A percentile compares a stretch with the other conserved stretches of the same genome.
These are phyloP conservation scores for Vesta saturnalis DNA, from an alignment of 2,888 invertebrate genomes.

Conservation along the genomic window DNA sequence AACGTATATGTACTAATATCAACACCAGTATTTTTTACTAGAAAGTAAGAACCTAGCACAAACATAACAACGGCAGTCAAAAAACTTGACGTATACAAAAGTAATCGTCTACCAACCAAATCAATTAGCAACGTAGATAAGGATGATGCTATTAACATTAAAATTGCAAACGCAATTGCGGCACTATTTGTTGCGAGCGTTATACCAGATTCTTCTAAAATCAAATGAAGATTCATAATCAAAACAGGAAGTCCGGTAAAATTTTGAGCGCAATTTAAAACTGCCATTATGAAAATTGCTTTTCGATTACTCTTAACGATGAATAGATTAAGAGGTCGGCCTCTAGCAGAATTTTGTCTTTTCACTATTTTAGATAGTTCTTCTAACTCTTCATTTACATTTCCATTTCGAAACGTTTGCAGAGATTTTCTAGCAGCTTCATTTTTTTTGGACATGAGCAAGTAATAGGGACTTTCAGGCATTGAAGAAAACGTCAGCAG, in stretches of 20 bases:
- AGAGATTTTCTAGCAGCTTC: constrained; percentile 65
- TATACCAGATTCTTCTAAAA: constrained; percentile 55
- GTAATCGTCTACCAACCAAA: constrained; percentile 55
- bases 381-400: constrained; percentile 11
- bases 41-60: constrained; percentile 55
- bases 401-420: constrained; percentile 66
- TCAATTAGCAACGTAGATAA: constrained; percentile 54
- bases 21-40: constrained; percentile 49
- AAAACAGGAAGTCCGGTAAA: constrained; percentile 59
- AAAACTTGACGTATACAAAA: constrained; percentile 54
- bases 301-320: constrained; percentile 56
- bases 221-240: constrained; percentile 59
- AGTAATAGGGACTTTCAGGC: constrained; percentile 70
- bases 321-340: constrained; percentile 52
- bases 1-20: constrained; percentile 53
- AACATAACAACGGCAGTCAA: constrained; percentile 54
- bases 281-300: constrained; percentile 57
- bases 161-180: constrained; percentile 56
- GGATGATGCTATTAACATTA: constrained; percentile 55
- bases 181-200: constrained; percentile 53
- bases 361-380: background rate
- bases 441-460: constrained; percentile 56
- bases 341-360: constrained; percentile 4
- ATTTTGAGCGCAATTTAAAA: constrained; percentile 58
- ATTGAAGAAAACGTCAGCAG: constrained; percentile 64